Base-by-base conservation (phyloP, 2,888 invertebrate genomes). In the Dysmachus trigonus region DNA sequence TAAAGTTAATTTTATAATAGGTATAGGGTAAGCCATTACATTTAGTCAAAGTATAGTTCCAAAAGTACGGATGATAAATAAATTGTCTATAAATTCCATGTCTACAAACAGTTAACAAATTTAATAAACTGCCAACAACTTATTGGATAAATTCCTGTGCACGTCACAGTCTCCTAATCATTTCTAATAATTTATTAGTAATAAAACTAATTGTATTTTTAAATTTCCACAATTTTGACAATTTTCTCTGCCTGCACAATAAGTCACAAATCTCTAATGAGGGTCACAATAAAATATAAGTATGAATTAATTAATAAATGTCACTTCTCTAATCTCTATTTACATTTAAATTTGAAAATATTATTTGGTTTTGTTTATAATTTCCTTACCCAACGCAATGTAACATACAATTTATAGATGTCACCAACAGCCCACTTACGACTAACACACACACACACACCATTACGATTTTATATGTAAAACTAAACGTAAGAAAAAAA, bases 401-500 rank as follows among this genome's bases (percentile, higher is more conserved):
- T 53, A 53, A 22, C 7, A 62, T 62, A 62, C 22, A 62, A 27
- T 77, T 13, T 27, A 76, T 41, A 35, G 13, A 76, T 76, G 38
- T 76, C 10, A 76, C 8, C 76, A 31, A 31, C 7, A 47, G 30
- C 79, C 51, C 62, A 81, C n/a, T 53, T 62, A 53, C 30, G 18
- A 62, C n/a, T 62, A 62, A 62, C 18, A 62, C 62, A 53, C 22
- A 27, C 10, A 62, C n/a, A 62, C 62, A 53, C 22, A 27, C 10
- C 22, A 4, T 31, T 51, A 62, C 81, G 33, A 81, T 81, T 81
- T 81, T 81, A 81, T 53, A 81, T 81, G 62, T 81, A 81, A 81
- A 81, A 81, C 31, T 47, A 6, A 22, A 76, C 22, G 15, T 27
- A 47, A 38, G 38, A n/a, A 22, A 73, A n/a, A 73, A 18, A 53